These are phyloP conservation scores for Dorcus parallelipipedus DNA, from an alignment of 2,888 invertebrate genomes.

Conservation along the genomic window DNA sequence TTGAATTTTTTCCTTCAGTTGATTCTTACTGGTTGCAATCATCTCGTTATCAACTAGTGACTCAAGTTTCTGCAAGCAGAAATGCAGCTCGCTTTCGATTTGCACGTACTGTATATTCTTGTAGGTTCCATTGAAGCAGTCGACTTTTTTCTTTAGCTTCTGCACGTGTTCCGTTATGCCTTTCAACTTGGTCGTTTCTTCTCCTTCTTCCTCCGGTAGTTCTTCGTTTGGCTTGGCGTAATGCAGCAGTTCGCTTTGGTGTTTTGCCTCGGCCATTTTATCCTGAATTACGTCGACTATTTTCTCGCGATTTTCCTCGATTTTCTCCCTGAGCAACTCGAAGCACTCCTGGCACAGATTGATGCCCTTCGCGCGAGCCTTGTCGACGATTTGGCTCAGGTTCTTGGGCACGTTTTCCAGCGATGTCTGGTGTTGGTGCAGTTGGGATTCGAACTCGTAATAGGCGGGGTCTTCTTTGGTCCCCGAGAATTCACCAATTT, in stretches of 20 bases:
- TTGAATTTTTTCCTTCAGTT: conserved; percentile 22
- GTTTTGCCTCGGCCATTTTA: conserved; percentile 12
- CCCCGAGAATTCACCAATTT: conserved; percentile 17
- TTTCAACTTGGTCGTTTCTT: conserved; percentile 14
- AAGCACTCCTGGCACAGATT: conserved; percentile 1
- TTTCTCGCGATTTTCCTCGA: conserved; percentile 11
- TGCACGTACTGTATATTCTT: conserved; percentile 22
- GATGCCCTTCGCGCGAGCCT: background rate
- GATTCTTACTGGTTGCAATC: conserved; percentile 15
- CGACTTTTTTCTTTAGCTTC: conserved; percentile 24
- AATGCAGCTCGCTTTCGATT: conserved; percentile 19
- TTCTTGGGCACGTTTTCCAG: conserved; percentile 10
- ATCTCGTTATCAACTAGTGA: conserved; percentile 18
- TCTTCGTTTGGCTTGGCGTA: background rate
- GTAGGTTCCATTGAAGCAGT: conserved; percentile 23
- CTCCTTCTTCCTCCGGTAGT: conserved; percentile 7
- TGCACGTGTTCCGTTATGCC: conserved; percentile 23
- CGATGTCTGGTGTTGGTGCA: conserved; percentile 12
- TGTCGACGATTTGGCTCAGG: background rate
- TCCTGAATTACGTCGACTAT: conserved; percentile 15
- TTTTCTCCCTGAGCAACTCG: conserved; percentile 13
- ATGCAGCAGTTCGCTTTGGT: background rate
- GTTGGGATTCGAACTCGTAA: conserved; percentile 13
- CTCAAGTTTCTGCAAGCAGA: conserved; percentile 15
- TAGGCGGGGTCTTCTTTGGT: conserved; percentile 15